These are phyloP conservation scores for Peromyscus polionotus DNA, from an alignment of 2,113 vertebrate genomes.

Conservation along the genomic window DNA sequence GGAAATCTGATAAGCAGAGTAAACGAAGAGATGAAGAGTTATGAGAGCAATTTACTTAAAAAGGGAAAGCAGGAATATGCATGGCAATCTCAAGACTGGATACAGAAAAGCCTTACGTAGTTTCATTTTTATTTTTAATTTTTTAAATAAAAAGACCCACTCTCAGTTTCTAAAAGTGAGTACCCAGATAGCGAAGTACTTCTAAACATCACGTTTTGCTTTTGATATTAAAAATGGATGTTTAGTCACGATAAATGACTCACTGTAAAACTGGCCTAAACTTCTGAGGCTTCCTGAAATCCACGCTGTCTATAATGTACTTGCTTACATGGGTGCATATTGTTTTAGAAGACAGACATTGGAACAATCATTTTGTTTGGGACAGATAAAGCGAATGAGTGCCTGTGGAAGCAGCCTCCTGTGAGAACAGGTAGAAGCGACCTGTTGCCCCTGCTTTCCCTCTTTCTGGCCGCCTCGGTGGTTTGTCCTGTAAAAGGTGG, in stretches of 20 bases:
- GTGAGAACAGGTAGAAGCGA: neutral
- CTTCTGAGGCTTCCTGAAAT: slow-evolving; percentile 20
- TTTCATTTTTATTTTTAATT: neutral
- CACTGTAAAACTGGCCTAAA: neutral
- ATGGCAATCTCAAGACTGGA: slow-evolving; percentile 48
- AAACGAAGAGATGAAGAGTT: slow-evolving; percentile 79
- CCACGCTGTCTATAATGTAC: neutral
- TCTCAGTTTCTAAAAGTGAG: slow-evolving; percentile 26
- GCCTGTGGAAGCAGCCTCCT: neutral
- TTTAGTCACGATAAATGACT: neutral
- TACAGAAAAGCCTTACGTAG: neutral
- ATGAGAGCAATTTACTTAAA: slow-evolving; percentile 56
- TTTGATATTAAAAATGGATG: slow-evolving; percentile 39
- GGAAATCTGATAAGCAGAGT: slow-evolving; percentile 84
- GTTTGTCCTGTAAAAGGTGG: neutral
- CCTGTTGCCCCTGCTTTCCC: neutral
- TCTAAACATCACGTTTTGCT: neutral
- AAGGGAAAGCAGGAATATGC: slow-evolving; percentile 66
- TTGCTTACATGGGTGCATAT: neutral
- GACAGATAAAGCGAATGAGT: neutral
- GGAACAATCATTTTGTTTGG: neutral
- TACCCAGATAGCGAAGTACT: neutral
- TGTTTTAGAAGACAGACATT: neutral
- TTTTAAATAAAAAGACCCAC: neutral
- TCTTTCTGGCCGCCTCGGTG: neutral